Base-by-base conservation (phyloP, 23 tunicate species). In the Aplidium turbinatum region DNA sequence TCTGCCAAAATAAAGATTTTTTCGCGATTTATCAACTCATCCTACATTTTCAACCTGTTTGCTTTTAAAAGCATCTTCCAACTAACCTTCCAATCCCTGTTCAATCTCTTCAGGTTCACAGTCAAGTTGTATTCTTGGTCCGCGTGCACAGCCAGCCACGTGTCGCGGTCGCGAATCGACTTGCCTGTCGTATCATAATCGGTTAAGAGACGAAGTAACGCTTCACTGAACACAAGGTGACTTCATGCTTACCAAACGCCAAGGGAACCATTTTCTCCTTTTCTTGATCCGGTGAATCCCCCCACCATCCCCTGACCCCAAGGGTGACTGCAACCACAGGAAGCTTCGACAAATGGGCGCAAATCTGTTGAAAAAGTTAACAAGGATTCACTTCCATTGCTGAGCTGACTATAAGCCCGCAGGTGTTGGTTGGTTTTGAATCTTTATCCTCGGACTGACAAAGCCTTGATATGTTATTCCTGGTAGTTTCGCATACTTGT, bases 61-160 rank as follows among this genome's bases (percentile, higher is more conserved):
- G 11, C 16, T 9, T 16, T 42, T 16, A 9, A 42, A 11, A 42
- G 16, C 50, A 42, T 42, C 11, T 42, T 11, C 50, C 11, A 42
- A 42, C 11, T 6, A 4, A 70, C 76, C 76, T 70, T 70, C 9
- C 2, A 6, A 3, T 18, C n/a, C 35, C 16, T 11, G 36, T 47
- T 70, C 76, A 70, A 25, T 13, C 76, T 45, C 35, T 48, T 47
- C 38, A 70, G 47, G 6, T 26, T 32, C 6, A 84, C 82, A 27
- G 70, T 68, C 19, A 87, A 32, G 35, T 63, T 78, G 61, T 88
- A 88, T 69, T 88, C 96, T 26, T 82, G 87, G 28, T 88, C 88
- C 18, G 80, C 73, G 50, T 88, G 87, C 30, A 88, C 86, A 0
- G 32, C 63, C 0, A 88, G 5, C 96, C 96, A 88, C 0, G 87